These are phyloP conservation scores for Microtus obscurus DNA, from an alignment of 2,797 vertebrate species.

Conservation along the genomic window DNA sequence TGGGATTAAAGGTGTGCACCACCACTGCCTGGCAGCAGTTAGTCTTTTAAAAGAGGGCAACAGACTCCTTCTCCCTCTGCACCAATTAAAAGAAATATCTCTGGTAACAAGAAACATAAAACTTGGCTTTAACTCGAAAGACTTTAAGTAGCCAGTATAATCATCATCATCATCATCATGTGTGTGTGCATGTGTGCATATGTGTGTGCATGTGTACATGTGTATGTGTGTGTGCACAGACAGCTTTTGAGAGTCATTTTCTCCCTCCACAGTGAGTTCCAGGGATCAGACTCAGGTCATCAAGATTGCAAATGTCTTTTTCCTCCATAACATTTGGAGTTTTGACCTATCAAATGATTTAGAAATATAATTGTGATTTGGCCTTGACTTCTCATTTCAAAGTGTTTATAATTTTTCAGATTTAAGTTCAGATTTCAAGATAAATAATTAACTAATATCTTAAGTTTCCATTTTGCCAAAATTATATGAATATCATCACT, in stretches of 20 bases:
- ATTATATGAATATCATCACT: background rate
- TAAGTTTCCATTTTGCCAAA: background rate
- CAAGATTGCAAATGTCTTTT: background rate
- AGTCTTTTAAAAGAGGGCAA: background rate
- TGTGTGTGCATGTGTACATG: no score
- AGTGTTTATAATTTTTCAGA: background rate
- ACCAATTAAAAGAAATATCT: background rate
- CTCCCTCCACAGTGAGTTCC: background rate
- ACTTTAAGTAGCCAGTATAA: no score
- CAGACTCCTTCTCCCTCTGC: background rate
- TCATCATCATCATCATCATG: background rate
- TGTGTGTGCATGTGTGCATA: no score
- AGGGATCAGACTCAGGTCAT: background rate
- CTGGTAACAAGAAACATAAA: background rate
- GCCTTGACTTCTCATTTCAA: background rate
- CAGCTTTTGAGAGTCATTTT: background rate
- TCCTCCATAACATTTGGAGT: background rate
- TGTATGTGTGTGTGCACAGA: background rate
- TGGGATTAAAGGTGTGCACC: no score
- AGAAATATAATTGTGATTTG: background rate
- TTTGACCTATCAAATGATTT: background rate
- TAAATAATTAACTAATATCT: background rate
- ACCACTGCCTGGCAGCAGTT: no score
- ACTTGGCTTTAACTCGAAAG: background rate
- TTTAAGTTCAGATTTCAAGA: background rate